Conservation (phyloP, 2,113 vertebrate species). For the Sapayoa aenigma region DNA sequence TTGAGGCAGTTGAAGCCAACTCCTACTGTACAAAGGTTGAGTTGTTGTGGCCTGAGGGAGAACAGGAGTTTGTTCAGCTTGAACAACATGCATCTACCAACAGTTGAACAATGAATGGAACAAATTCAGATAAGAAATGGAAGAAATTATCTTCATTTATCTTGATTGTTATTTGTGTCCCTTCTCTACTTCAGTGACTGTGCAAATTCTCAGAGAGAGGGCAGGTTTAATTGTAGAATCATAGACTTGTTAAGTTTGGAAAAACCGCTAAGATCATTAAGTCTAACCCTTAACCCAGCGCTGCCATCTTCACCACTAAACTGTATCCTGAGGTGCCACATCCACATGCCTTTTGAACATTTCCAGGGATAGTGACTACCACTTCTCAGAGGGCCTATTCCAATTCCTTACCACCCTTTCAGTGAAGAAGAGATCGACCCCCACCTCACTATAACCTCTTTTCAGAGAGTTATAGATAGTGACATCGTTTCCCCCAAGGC, state of each 20-base stretch:
- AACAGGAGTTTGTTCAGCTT: neutral
- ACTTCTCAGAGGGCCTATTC: neutral
- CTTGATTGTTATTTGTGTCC: neutral
- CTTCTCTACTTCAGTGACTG: neutral
- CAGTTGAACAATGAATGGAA: neutral
- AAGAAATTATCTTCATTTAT: neutral
- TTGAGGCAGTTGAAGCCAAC: neutral
- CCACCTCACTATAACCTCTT: accelerated
- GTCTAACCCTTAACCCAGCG: neutral
- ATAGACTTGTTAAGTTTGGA: too few species aligned
- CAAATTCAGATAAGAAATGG: neutral
- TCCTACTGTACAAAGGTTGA: neutral
- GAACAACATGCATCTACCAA: neutral
- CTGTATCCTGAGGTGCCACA: neutral
- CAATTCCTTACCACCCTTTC: neutral
- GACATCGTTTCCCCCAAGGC: neutral
- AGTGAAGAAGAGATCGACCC: accelerated
- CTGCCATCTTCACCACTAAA: neutral
- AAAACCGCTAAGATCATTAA: neutral
- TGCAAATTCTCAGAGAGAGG: neutral
- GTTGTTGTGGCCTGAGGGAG: neutral
- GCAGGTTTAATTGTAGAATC: neutral
- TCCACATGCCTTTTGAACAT: neutral
- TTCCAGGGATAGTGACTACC: neutral
- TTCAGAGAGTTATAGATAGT: neutral